Base-by-base conservation (phyloP, 1,140 invertebrate genomes). In the Triops longicaudatus region DNA sequence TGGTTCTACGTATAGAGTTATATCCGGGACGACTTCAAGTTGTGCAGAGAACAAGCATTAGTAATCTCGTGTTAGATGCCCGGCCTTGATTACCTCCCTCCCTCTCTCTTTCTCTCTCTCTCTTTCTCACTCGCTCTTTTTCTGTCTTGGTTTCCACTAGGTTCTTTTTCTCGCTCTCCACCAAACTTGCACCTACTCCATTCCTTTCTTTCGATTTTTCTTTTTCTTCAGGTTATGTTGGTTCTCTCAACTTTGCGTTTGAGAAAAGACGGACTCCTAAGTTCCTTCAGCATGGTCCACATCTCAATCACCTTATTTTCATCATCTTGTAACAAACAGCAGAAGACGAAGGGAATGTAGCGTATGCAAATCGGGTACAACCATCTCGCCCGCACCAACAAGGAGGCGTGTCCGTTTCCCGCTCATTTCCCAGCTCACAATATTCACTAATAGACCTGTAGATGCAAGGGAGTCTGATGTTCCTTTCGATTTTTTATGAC, bases 241-340 rank as follows among this genome's bases (percentile, higher is more conserved):
- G 31, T 37, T 37, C 31, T 37, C 31, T 37, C 31, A 4, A 37
- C 31, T 37, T 37, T 37, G 31, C 31, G 31, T 37, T 37, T 37
- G 31, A 37, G 31, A 37, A n/a, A 37, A 37, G 31, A 63, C 14
- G 50, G 50, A 63, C 50, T 14, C 50, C 31, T 37, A 37, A 37
- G 50, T 63, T 22, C 50, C 6, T 63, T n/a, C 50, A 22, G 17
- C 14, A 5, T 63, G 44, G 14, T 12, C 14, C 14, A 63, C 50
- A 63, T 63, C 50, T 63, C 50, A 63, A 63, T 63, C 50, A 63
- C 50, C 50, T 63, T 63, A 63, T 63, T 63, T 63, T 63, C 50
- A 63, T 63, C 50, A 63, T 63, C 50, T 63, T 63, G 50, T 63
- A 63, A 63, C 50, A 63, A 17, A 37, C 31, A 37, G 31, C 31